A percentile compares a stretch with the other conserved stretches of the same genome.
Conservation (phyloP, 2,113 vertebrate genomes). For the Verasper variegatus region DNA sequence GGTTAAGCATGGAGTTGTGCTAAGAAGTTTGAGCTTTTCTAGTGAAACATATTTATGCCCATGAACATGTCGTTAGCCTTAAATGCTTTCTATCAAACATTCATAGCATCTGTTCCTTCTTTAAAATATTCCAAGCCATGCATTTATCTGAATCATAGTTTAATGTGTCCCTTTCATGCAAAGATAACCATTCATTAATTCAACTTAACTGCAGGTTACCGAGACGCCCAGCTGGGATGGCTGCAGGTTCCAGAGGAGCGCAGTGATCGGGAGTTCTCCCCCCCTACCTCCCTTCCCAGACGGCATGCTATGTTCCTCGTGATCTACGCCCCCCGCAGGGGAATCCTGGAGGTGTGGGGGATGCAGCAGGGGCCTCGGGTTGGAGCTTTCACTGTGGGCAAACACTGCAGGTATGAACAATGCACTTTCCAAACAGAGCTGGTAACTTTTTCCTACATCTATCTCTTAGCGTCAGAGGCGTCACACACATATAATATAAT, state of each 20-base stretch:
- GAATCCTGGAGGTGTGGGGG: constrained; percentile 97
- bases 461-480: not conserved
- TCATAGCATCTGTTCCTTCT: not conserved
- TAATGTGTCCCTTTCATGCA: not conserved
- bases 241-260: constrained; percentile 92
- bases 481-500: not conserved
- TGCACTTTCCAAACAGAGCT: not conserved
- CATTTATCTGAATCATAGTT: no score
- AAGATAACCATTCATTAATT: not conserved
- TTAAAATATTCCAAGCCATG: not conserved
- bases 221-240: constrained; percentile 96
- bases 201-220: constrained; percentile 85
- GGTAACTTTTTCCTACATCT: not conserved
- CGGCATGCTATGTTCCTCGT: constrained; percentile 93
- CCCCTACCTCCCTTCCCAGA: constrained; percentile 82
- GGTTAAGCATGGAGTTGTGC: no score
- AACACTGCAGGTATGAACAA: constrained; percentile 89
- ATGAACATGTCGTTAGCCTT: not conserved
- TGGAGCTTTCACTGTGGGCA: constrained; percentile 96
- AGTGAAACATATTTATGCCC: not conserved
- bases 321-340: constrained; percentile 94
- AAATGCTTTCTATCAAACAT: not conserved
- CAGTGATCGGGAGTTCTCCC: constrained; percentile 87
- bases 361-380: constrained; percentile 95
- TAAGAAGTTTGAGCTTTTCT: no score